Conservation (phyloP, 2,888 invertebrate species). For the Nysson spinosus region DNA sequence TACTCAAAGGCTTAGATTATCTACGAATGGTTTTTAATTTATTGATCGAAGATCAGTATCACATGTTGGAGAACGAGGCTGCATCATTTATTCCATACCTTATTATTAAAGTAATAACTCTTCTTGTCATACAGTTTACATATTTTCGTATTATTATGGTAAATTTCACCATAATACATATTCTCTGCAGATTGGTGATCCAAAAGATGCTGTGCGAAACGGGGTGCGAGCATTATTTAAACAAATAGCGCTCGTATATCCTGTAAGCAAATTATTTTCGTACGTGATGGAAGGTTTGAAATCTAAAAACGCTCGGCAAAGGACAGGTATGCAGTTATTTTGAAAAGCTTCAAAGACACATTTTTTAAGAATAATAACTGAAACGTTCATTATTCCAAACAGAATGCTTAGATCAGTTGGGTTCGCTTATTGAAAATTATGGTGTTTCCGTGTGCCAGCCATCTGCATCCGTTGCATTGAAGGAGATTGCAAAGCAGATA, state of each 20-base stretch:
- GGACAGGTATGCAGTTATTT: conserved; percentile 83
- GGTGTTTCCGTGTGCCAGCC: conserved; percentile 92
- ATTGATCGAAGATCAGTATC: conserved; percentile 89
- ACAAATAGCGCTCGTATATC: conserved; percentile 91
- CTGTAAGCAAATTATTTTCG: conserved; percentile 92
- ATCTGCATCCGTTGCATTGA: conserved; percentile 87
- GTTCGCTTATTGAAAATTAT: conserved; percentile 89
- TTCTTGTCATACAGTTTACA: neutral
- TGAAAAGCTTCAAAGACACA: neutral
- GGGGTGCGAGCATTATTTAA: conserved; percentile 92
- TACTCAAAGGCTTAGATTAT: conserved; percentile 97
- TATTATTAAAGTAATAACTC: conserved; percentile 87
- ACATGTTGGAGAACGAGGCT: conserved; percentile 94
- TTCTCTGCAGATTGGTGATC: conserved; percentile 88
- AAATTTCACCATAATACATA: conserved; percentile 1
- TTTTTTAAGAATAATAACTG: neutral
- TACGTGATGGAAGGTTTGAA: conserved; percentile 96
- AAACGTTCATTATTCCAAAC: too few species aligned
- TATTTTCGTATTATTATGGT: neutral
- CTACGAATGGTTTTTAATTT: conserved; percentile 89
- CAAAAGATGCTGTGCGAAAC: conserved; percentile 95
- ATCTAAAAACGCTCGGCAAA: conserved; percentile 97
- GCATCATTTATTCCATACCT: conserved; percentile 96
- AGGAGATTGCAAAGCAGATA: conserved; percentile 95
- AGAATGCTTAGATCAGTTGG: conserved; percentile 96